phyloP scores from a whole-genome alignment of 1,140 invertebrate species.

The Thaumetopoea pityocampa region DNA sequence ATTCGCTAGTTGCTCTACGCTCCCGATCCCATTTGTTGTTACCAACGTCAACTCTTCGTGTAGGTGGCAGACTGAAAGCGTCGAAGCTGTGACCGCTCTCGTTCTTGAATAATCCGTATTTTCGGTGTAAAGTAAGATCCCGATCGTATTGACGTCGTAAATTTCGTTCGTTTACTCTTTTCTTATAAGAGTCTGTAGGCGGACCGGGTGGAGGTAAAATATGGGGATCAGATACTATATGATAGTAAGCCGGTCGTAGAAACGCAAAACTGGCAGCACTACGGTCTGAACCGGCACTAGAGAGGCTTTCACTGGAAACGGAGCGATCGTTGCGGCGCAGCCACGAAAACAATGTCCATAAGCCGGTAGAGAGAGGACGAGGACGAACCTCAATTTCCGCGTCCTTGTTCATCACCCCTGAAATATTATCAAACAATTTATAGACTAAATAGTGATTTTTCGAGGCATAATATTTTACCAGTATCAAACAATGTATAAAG shows the following conservation, averaged over 20 bases:
- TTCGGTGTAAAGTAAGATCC: conserved; percentile 78
- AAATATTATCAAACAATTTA: conserved; percentile 17
- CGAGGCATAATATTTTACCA: too few species aligned
- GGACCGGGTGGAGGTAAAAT: conserved; percentile 70
- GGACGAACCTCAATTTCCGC: conserved; percentile 44
- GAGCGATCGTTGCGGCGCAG: conserved; percentile 50
- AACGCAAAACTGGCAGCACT: conserved; percentile 85
- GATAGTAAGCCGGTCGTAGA: conserved; percentile 73
- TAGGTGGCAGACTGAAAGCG: conserved; percentile 75
- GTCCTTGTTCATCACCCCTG: conserved; percentile 61
- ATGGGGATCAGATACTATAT: conserved; percentile 46
- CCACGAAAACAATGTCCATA: conserved; percentile 63
- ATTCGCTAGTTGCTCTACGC: conserved; percentile 77
- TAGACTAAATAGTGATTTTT: too few species aligned
- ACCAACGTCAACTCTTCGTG: conserved; percentile 40
- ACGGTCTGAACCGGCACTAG: conserved; percentile 78
- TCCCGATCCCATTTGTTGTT: conserved; percentile 47
- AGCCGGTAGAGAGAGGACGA: conserved; percentile 54
- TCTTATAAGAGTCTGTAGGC: conserved; percentile 78
- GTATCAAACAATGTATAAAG: too few species aligned
- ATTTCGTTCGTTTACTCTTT: conserved; percentile 78
- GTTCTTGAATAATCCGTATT: conserved; percentile 78
- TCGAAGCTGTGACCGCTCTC: conserved; percentile 64
- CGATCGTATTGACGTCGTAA: conserved; percentile 73
- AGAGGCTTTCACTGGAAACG: conserved; percentile 56